Evolutionary conservation across 2,113 vertebrate species (phyloP).

Genomic region (Istiophorus platypterus): DNA sequence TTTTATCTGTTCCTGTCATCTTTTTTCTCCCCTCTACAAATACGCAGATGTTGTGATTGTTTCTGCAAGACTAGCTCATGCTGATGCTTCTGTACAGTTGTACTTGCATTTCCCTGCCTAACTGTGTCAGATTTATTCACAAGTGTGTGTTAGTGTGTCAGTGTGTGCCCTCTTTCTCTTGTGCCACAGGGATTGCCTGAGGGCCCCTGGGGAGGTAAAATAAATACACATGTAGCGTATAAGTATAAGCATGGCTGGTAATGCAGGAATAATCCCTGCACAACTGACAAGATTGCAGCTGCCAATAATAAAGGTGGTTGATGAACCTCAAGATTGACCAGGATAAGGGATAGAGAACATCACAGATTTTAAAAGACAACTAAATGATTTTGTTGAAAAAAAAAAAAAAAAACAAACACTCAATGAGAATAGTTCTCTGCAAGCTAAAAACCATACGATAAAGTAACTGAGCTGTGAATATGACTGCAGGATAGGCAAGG

Average conservation of each 20-base stretch:
- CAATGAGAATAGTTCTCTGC: not conserved
- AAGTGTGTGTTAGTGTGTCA: constrained; percentile 86
- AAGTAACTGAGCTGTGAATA: constrained; percentile 4
- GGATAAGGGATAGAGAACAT: constrained; percentile 15
- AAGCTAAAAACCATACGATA: not conserved
- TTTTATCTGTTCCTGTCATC: constrained; percentile 27
- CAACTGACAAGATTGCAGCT: not conserved
- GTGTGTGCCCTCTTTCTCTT: constrained; percentile 79
- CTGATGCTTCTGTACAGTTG: constrained; percentile 23
- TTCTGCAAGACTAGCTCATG: not conserved
- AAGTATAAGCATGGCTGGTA: not conserved
- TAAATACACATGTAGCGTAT: not conserved
- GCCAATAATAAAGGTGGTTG: not conserved
- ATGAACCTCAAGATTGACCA: constrained; percentile 26
- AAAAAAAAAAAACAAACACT: too few species aligned
- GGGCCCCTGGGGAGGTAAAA: constrained; percentile 33
- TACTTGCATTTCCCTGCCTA: constrained; percentile 65
- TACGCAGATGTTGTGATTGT: constrained; percentile 9
- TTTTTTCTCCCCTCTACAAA: constrained; percentile 33
- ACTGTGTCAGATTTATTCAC: constrained; percentile 80
- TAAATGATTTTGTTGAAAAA: not conserved
- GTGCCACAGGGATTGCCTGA: constrained; percentile 69
- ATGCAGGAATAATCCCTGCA: not conserved
- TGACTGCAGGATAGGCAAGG: constrained; percentile 9
- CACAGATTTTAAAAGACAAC: not conserved